Evolutionary conservation across 1,140 invertebrate species (phyloP).

Genomic region (Druon quercuslanigerum): DNA sequence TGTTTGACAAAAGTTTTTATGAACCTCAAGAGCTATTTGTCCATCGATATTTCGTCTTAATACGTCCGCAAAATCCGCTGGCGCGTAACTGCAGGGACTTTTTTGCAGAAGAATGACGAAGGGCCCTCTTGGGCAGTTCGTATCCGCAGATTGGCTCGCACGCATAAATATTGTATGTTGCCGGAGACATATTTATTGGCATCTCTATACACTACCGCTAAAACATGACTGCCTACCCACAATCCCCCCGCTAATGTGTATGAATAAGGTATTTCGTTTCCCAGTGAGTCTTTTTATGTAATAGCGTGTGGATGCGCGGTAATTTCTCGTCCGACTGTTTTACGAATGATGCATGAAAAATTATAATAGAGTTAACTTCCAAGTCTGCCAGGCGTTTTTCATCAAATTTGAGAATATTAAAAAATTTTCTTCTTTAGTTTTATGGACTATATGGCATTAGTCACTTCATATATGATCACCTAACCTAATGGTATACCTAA

Average conservation of each 20-base stretch:
- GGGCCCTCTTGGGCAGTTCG: conserved; percentile 46
- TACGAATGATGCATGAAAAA: not conserved
- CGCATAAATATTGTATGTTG: conserved; percentile 72
- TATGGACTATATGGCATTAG: no score
- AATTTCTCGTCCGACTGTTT: conserved; percentile 6
- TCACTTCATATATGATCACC: no score
- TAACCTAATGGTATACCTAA: no score
- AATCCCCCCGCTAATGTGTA: conserved; percentile 33
- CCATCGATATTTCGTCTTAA: conserved; percentile 58
- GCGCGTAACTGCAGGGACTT: conserved; percentile 48
- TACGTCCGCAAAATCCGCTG: conserved; percentile 48
- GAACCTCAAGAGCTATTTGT: conserved; percentile 42
- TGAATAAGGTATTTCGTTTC: conserved; percentile 66
- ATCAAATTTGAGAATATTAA: not conserved
- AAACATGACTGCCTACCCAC: conserved; percentile 54
- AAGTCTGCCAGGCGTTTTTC: not conserved
- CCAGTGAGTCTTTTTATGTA: conserved; percentile 46
- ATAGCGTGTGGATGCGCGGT: conserved; percentile 3
- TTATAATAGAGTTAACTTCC: not conserved
- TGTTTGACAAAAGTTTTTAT: conserved; percentile 1
- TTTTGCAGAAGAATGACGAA: conserved; percentile 53
- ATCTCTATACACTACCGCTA: conserved; percentile 64
- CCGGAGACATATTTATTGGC: conserved; percentile 72
- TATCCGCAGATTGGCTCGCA: conserved; percentile 62
- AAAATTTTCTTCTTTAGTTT: not conserved